Evolutionary conservation across 1,140 invertebrate species (phyloP), one percentile per base, ranked within the genome.

Genomic region (Drosophila parvula): DNA sequence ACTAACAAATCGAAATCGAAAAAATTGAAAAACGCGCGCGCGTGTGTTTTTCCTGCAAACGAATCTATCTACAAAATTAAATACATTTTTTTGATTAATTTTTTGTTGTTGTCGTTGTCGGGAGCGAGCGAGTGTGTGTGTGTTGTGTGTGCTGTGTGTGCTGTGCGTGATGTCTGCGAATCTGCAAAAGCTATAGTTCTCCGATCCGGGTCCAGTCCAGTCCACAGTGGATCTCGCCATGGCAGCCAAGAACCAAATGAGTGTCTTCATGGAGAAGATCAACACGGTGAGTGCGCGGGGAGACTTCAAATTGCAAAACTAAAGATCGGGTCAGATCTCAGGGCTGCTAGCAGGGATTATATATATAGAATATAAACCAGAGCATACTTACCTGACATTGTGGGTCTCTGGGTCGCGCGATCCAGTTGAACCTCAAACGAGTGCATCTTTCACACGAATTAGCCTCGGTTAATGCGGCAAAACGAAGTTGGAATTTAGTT

Each of bases 191-290:
- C 18, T 53, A 53, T 67, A 67, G 65, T 69, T 67, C 44, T 40
- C 6, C 30, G 28, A 64, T 69, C 11, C 36, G 28, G 38, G 14
- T 62, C 30, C 43, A 50, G 16, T 22, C n/a, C 0, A 28, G 51
- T 3, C 8, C 30, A 34, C n/a, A 30, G 30, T 4, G 38, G 28
- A 22, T 59, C 38, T 59, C 38, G 41, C 28, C 68, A 92, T 92
- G 91, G 81, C 88, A 40, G 57, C 84, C n/a, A 92, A 90, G 79
- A 92, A 92, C 78, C 91, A 92, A 81, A 92, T 92, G 70, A 91
- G 75, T 51, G 89, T 90, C 64, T 79, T 92, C 70, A 92, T 92
- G 91, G 91, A 92, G 77, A 92, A 92, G 86, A 77, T 92, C 28
- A 92, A 92, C 77, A 90, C 91, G 91, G 91, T 92, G 77, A 92